These are phyloP conservation scores for Conistra vaccinii DNA, from an alignment of 2,888 invertebrate genomes.

Conservation along the genomic window DNA sequence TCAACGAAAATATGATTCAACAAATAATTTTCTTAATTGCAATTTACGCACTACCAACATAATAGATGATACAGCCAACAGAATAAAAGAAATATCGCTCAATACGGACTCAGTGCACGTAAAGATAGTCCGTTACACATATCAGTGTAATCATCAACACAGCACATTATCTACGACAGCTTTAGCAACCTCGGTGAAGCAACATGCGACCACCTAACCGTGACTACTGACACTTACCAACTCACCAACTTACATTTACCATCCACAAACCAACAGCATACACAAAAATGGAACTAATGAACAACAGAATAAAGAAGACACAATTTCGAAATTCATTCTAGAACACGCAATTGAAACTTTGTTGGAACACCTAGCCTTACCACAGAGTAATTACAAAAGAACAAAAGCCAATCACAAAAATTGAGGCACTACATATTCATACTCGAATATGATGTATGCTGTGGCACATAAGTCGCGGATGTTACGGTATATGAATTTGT, in stretches of 20 bases:
- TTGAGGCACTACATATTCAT: constrained; percentile 51
- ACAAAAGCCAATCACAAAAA: constrained; percentile 59
- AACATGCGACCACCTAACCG: constrained; percentile 80
- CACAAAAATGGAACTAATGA: constrained; percentile 40
- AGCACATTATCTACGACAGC: constrained; percentile 83
- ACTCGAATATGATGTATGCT: constrained; percentile 49
- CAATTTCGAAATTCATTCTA: constrained; percentile 40
- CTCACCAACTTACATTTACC: constrained; percentile 67
- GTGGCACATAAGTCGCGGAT: constrained; percentile 63
- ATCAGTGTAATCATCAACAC: constrained; percentile 81
- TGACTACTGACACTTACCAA: constrained; percentile 84
- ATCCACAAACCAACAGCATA: constrained; percentile 48
- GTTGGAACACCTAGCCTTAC: constrained; percentile 44
- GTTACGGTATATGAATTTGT: constrained; percentile 79
- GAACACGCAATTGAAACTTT: constrained; percentile 45
- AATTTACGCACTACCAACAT: constrained; percentile 59
- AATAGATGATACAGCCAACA: constrained; percentile 63
- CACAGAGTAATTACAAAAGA: constrained; percentile 67
- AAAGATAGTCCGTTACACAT: constrained; percentile 85
- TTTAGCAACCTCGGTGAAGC: constrained; percentile 86
- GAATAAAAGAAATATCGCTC: constrained; percentile 62
- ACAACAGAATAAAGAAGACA: constrained; percentile 42
- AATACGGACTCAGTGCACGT: constrained; percentile 75
- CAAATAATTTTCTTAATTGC: constrained; percentile 52
- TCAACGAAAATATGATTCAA: constrained; percentile 33